phyloP scores from a whole-genome alignment of 2,888 invertebrate species.

The Cataglyphis altisquamis region DNA sequence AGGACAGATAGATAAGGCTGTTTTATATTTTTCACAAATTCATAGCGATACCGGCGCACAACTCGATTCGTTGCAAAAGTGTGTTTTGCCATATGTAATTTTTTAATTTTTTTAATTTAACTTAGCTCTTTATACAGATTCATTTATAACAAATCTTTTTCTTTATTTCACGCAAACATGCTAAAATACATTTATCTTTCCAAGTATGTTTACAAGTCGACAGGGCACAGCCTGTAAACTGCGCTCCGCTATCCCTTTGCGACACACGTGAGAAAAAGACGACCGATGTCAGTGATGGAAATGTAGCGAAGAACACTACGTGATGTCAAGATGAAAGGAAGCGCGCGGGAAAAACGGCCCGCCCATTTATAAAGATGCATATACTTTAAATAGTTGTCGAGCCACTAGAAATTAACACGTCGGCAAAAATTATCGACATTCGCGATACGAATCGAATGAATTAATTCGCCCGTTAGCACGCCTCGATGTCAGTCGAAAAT shows the following conservation, averaged over 20 bases:
- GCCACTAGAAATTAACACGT: neutral
- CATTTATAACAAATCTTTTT: too few species aligned
- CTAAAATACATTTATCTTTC: neutral
- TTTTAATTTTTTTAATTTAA: constrained; percentile 22
- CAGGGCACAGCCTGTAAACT: constrained; percentile 49
- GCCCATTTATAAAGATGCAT: neutral
- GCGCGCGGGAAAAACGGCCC: neutral
- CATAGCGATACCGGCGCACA: constrained; percentile 8
- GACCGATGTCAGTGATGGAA: constrained; percentile 26
- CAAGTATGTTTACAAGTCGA: constrained; percentile 61
- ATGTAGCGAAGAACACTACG: constrained; percentile 12
- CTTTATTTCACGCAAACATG: neutral
- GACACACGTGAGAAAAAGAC: constrained; percentile 53
- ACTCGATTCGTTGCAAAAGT: neutral
- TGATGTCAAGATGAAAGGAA: constrained; percentile 16
- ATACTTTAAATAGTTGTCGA: constrained; percentile 17
- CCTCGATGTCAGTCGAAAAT: neutral
- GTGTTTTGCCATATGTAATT: neutral
- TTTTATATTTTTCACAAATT: constrained; percentile 37
- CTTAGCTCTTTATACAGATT: neutral
- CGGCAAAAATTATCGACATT: neutral
- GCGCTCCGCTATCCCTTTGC: constrained; percentile 29
- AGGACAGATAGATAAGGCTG: constrained; percentile 35
- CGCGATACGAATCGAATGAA: neutral
- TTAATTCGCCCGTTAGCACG: neutral